Percentiles rank a stretch among this genome's conserved stretches.
Evolutionary conservation across 2,888 invertebrate species (phyloP).

Genomic region (Phyllotreta striolata): DNA sequence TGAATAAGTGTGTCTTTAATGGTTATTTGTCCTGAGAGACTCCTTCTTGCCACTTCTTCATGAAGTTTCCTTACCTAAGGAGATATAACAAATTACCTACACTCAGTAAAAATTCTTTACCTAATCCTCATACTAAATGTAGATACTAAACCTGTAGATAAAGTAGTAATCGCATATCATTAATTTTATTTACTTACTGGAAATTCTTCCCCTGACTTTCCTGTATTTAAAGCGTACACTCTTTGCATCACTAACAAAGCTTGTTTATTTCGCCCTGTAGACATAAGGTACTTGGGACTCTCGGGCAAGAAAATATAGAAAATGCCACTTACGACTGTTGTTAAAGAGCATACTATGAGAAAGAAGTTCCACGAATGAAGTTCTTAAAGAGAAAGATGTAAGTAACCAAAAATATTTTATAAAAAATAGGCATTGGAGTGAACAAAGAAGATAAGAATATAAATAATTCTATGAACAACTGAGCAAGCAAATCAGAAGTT

Average conservation of each 20-base stretch:
- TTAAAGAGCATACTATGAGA: conserved; percentile 67
- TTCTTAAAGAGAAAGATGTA: conserved; percentile 53
- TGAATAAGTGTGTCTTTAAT: too few species aligned
- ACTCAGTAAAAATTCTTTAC: too few species aligned
- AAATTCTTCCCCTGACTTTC: conserved; percentile 67
- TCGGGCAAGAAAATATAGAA: conserved; percentile 72
- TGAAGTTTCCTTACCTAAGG: too few species aligned
- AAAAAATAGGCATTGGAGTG: too few species aligned
- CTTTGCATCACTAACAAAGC: conserved; percentile 69
- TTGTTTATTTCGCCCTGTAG: conserved; percentile 70
- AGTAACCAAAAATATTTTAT: too few species aligned
- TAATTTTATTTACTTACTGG: conserved; percentile 64
- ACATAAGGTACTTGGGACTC: conserved; percentile 81
- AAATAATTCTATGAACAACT: too few species aligned
- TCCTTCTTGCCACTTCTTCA: too few species aligned
- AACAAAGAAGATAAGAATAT: too few species aligned
- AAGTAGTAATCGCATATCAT: neutral
- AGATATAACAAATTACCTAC: too few species aligned
- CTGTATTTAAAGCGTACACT: conserved; percentile 73
- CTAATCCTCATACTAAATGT: neutral
- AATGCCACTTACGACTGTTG: conserved; percentile 72
- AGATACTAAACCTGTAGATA: neutral
- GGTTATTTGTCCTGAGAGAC: too few species aligned
- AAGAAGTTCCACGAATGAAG: conserved; percentile 71
- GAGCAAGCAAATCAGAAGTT: too few species aligned